phyloP scores from a whole-genome alignment of 2,888 invertebrate genomes.

The Leucophora obtusa region DNA sequence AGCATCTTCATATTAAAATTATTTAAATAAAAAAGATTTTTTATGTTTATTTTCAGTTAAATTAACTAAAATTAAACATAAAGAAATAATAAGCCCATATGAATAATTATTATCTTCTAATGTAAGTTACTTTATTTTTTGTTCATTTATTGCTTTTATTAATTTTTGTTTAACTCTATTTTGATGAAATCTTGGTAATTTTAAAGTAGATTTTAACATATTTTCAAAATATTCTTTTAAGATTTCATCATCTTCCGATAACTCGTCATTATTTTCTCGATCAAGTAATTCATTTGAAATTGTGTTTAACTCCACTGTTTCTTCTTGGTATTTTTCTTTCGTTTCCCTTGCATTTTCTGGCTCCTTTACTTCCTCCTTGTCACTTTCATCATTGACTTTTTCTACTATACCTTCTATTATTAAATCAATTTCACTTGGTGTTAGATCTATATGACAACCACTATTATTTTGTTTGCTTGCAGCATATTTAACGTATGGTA shows the following conservation, averaged over 20 bases:
- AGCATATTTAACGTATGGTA: constrained; percentile 58
- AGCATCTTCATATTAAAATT: too few relatives aligned
- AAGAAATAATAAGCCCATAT: too few relatives aligned
- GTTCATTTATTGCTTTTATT: constrained; percentile 49
- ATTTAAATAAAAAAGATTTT: too few relatives aligned
- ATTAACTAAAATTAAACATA: too few relatives aligned
- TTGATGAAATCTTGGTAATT: constrained; percentile 64
- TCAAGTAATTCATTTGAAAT: neutral
- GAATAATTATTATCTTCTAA: constrained; percentile 5
- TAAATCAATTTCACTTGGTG: constrained; percentile 46
- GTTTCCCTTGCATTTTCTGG: constrained; percentile 1
- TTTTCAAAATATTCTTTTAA: constrained; percentile 66
- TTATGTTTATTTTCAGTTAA: too few relatives aligned
- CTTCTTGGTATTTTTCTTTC: neutral
- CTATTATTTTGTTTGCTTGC: constrained; percentile 31
- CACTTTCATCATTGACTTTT: constrained; percentile 2
- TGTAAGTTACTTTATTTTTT: constrained; percentile 38
- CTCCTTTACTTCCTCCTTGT: neutral
- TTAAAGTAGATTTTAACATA: constrained; percentile 62
- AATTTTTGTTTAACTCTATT: constrained; percentile 60
- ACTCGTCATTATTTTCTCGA: constrained; percentile 3
- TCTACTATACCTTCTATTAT: constrained; percentile 37
- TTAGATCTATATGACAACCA: constrained; percentile 12
- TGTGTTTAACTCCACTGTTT: constrained; percentile 7
- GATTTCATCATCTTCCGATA: constrained; percentile 52